These are phyloP conservation scores for Enteromius viviparus DNA, from an alignment of 2,797 vertebrate species.

Conservation along the genomic window DNA sequence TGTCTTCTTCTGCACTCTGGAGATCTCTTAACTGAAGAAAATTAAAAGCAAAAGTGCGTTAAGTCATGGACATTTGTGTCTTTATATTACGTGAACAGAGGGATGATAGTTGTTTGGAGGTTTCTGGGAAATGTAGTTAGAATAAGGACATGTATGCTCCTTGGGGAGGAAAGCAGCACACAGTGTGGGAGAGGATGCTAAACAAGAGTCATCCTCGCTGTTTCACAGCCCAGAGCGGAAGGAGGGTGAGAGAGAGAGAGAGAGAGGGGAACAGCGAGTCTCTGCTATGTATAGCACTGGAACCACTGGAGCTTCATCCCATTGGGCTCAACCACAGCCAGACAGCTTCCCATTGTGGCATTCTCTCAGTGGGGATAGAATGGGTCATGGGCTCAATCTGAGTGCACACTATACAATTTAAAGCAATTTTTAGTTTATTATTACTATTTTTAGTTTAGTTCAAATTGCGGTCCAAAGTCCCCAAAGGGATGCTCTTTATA, in stretches of 20 bases:
- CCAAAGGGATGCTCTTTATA: too few species aligned
- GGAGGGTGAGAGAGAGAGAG: not conserved
- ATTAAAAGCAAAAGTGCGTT: not conserved
- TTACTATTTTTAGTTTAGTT: too few species aligned
- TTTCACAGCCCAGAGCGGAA: conserved; percentile 1
- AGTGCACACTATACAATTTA: not conserved
- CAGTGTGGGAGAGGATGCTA: not conserved
- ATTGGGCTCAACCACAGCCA: conserved; percentile 21
- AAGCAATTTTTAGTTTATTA: not conserved
- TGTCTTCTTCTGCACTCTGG: not conserved
- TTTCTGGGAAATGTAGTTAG: conserved; percentile 38
- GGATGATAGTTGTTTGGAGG: not conserved
- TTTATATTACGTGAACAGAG: not conserved
- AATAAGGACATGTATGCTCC: conserved; percentile 6
- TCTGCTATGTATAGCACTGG: conserved; percentile 39
- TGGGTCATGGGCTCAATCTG: not conserved
- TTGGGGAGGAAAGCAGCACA: conserved; percentile 15
- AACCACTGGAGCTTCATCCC: conserved; percentile 30
- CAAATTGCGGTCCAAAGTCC: not conserved
- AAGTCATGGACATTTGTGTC: not conserved
- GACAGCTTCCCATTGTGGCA: not conserved
- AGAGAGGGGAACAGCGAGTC: not conserved
- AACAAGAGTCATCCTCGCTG: conserved; percentile 21
- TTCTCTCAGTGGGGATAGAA: conserved; percentile 7
- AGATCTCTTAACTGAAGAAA: conserved; percentile 10